Evolutionary conservation across 30 jellyfish, hydroid and myxozoan species (phyloP).

Genomic region (Hydra vulgaris): DNA sequence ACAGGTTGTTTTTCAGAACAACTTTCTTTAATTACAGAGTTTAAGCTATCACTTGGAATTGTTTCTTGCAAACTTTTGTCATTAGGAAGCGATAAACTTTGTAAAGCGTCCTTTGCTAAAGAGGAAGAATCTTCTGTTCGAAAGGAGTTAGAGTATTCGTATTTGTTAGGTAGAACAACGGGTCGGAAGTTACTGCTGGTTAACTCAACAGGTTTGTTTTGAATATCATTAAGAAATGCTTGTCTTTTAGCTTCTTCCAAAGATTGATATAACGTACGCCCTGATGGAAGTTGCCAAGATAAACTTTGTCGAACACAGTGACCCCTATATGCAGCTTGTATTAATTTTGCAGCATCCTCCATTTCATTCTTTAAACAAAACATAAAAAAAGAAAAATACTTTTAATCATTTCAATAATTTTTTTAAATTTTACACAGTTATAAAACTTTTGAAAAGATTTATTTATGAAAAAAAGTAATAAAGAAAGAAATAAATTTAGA

Average conservation of each 20-base stretch:
- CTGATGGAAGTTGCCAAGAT: constrained; percentile 66
- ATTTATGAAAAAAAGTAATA: too few species aligned
- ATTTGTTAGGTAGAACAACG: background rate
- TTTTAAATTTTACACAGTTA: too few species aligned
- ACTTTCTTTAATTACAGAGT: background rate
- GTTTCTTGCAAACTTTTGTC: too few species aligned
- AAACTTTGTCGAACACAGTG: constrained; percentile 55
- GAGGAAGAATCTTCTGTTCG: background rate
- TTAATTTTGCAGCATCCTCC: constrained; percentile 75
- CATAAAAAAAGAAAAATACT: too few species aligned
- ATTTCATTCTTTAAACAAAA: constrained; percentile 31
- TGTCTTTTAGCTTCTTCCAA: constrained; percentile 36
- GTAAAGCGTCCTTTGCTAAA: background rate
- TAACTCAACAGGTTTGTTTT: constrained; percentile 2
- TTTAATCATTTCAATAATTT: too few species aligned
- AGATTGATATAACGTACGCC: constrained; percentile 41
- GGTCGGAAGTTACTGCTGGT: constrained; percentile 17
- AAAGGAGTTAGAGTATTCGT: background rate
- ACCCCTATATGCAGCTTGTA: constrained; percentile 85
- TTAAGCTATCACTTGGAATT: background rate
- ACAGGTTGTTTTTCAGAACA: background rate
- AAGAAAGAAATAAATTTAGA: too few species aligned
- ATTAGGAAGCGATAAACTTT: too few species aligned
- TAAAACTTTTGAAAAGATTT: too few species aligned
- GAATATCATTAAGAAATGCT: background rate